Base-by-base conservation (phyloP, 2,888 invertebrate species). In the Drosophila melanosoma region DNA sequence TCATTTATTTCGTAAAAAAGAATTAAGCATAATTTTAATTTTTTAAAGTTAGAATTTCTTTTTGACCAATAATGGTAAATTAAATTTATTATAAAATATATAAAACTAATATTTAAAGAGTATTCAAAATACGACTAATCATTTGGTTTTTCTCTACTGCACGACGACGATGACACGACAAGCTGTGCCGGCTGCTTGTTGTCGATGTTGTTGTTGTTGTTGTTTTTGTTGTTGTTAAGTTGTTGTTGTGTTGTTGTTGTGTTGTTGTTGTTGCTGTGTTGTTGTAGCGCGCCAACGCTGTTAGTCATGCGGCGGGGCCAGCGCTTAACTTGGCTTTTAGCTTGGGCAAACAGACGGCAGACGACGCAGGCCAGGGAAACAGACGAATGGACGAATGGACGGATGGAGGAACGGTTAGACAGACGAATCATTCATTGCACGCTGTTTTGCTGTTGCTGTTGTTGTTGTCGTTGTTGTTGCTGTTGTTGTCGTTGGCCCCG, bases 231-330 rank as follows among this genome's bases (percentile, higher is more conserved):
- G n/a, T n/a, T n/a, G n/a, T n/a, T n/a, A n/a, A n/a, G 76, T 76
- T 78, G 70, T n/a, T 62, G 45, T 54, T 35, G 52, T 60, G 59
- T 7, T 36, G 36, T 15, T 36, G 36, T 7, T 15, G 36, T 62
- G 62, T 54, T 54, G 66, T 45, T 62, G 68, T 36, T 59, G 66
- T 42, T 63, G 66, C 36, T 69, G 74, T 71, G 81, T 61, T 57
- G 73, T 75, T 84, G 85, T 78, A 73, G 87, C 79, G 90, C 81
- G 88, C 89, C 86, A 81, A 83, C 81, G 74, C 74, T 76, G 90
- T 90, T 87, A 88, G 90, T 87, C 90, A 87, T 87, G 83, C 86
- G 76, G 69, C 71, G 76, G 79, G 82, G 74, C 83, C 82, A 81
- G 69, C 70, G 73, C 85, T 89, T 84, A 89, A 87, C 80, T 80